These are phyloP conservation scores for Dipodomys spectabilis DNA, from an alignment of 2,113 vertebrate species.

Conservation along the genomic window DNA sequence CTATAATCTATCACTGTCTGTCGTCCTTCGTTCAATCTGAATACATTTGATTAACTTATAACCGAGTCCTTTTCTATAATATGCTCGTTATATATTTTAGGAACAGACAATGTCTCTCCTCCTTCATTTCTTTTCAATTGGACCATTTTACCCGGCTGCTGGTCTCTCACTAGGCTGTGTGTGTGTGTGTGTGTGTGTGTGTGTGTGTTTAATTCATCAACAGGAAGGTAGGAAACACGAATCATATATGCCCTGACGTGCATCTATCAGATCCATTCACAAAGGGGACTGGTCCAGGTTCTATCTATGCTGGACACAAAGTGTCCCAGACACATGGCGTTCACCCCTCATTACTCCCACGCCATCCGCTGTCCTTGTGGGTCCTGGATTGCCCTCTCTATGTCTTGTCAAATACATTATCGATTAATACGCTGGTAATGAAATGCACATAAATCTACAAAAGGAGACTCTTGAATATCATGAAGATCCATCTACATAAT, in stretches of 20 bases:
- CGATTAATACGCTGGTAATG: background rate
- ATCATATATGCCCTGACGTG: background rate
- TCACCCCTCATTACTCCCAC: rapidly evolving
- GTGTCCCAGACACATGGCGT: too few relatives aligned
- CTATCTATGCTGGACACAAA: background rate
- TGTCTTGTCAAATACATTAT: background rate
- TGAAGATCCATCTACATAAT: background rate
- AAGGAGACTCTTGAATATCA: background rate
- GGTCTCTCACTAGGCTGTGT: too few relatives aligned
- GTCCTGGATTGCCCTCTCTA: background rate
- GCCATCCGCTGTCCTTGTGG: rapidly evolving
- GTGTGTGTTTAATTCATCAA: background rate
- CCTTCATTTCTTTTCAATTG: background rate
- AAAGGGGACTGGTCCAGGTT: background rate
- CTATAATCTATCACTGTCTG: background rate
- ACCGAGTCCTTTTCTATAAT: background rate
- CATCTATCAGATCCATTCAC: background rate
- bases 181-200: too few relatives aligned
- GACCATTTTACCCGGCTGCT: background rate
- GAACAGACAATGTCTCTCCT: background rate
- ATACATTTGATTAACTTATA: background rate
- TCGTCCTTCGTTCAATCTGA: background rate
- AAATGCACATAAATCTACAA: background rate
- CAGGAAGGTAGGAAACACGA: background rate
- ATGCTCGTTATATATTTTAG: background rate